Evolutionary conservation across 2,113 vertebrate species (phyloP).

Genomic region (Opisthocomus hoazin): DNA sequence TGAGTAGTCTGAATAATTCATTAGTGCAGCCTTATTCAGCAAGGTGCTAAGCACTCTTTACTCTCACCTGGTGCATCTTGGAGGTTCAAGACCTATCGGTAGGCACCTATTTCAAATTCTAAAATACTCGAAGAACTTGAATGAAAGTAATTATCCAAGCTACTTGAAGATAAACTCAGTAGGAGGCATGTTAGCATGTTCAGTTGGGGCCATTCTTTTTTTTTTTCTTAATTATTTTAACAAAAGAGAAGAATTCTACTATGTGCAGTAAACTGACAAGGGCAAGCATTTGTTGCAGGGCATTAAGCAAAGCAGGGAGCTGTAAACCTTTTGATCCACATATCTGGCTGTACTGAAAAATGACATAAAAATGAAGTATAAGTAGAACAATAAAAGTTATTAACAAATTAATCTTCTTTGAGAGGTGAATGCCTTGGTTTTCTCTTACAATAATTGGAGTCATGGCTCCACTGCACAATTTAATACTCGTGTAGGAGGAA

Average conservation of each 20-base stretch:
- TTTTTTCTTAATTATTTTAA: not conserved
- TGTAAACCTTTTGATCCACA: not conserved
- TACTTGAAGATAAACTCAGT: slow-evolving; percentile 15
- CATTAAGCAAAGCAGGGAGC: not conserved
- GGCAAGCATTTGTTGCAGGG: not conserved
- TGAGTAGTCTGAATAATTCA: not conserved
- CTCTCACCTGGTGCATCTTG: not conserved
- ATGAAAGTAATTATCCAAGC: not conserved
- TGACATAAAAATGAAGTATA: not conserved
- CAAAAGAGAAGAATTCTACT: not conserved
- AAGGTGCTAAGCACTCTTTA: not conserved
- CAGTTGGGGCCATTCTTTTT: not conserved
- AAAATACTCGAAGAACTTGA: not conserved
- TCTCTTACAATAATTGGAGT: not conserved
- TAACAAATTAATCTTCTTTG: not conserved
- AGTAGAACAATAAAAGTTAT: not conserved
- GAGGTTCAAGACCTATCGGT: not conserved
- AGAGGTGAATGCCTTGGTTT: not conserved
- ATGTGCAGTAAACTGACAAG: slow-evolving; percentile 8
- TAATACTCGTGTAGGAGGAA: not conserved
- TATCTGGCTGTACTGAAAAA: not conserved
- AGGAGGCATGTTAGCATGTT: not conserved
- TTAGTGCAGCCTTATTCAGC: not conserved
- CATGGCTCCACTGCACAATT: not conserved
- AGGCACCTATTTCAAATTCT: not conserved